phyloP scores from a whole-genome alignment of 2,888 invertebrate species.

The Arenicola marina region DNA sequence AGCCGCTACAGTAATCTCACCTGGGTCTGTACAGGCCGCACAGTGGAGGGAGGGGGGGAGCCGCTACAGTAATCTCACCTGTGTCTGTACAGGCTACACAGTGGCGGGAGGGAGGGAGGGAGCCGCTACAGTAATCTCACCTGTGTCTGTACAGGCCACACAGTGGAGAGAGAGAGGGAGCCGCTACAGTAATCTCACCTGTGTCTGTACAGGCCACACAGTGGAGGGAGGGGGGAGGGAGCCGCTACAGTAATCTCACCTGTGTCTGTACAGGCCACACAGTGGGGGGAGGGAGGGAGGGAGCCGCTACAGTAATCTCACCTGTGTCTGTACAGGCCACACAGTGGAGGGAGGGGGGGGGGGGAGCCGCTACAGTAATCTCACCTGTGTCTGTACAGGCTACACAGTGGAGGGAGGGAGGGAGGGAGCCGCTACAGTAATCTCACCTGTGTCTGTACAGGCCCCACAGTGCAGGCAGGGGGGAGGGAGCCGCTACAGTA shows the following conservation, averaged over 20 bases:
- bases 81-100: constrained; percentile 90
- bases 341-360: constrained; percentile 91
- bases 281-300: constrained; percentile 91
- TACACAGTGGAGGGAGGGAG: constrained; percentile 92
- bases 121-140: no score
- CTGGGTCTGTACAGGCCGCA: constrained; percentile 84
- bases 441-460: constrained; percentile 77
- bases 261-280: constrained; percentile 87
- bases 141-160: constrained; percentile 84
- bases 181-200: no score
- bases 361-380: no score
- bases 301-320: no score
- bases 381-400: constrained; percentile 81
- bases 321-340: constrained; percentile 84
- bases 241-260: no score
- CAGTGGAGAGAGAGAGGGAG: constrained; percentile 93
- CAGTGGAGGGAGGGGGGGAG: constrained; percentile 93
- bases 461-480: constrained; percentile 93
- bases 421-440: no score
- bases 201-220: constrained; percentile 90
- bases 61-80: no score
- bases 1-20: no score
- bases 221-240: constrained; percentile 88
- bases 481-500: no score
- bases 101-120: constrained; percentile 88